Percentiles rank a stretch among this genome's conserved stretches.
Evolutionary conservation across 2,113 vertebrate genomes (phyloP).

Genomic region (Dunckerocampus dactyliophorus): DNA sequence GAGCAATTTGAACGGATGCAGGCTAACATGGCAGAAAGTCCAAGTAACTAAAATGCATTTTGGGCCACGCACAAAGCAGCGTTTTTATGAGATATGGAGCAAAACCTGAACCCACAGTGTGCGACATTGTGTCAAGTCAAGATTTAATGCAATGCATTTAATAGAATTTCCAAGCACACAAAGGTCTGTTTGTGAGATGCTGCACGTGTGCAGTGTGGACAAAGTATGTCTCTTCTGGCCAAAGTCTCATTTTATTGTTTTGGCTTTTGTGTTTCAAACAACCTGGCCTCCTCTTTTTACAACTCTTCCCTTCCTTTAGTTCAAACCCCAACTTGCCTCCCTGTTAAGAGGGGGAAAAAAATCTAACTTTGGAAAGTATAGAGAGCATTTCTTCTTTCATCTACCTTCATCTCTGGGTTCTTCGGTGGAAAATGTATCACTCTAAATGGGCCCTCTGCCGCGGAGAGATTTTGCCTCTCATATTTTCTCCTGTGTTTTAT

Average conservation of each 20-base stretch:
- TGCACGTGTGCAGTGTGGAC: background rate
- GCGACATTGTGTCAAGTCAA: slow-evolving; percentile 21
- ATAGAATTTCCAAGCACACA: background rate
- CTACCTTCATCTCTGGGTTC: slow-evolving; percentile 55
- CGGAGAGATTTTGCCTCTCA: slow-evolving; percentile 52
- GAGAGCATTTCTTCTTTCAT: slow-evolving; percentile 51
- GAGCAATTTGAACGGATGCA: slow-evolving; percentile 31
- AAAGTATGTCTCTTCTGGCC: slow-evolving; percentile 44
- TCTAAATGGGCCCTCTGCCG: slow-evolving; percentile 61
- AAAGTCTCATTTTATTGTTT: slow-evolving; percentile 53
- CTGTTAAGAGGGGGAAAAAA: slow-evolving; percentile 36
- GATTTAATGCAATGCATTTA: slow-evolving; percentile 12
- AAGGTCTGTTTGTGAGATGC: slow-evolving; percentile 6
- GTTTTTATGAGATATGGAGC: slow-evolving; percentile 28
- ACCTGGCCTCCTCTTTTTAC: slow-evolving; percentile 49
- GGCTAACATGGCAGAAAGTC: slow-evolving; percentile 25
- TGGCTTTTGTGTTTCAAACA: slow-evolving; percentile 65
- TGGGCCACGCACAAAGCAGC: slow-evolving; percentile 41
- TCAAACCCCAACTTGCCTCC: slow-evolving; percentile 45
- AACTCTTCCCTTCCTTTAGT: slow-evolving; percentile 33
- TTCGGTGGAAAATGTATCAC: slow-evolving; percentile 42
- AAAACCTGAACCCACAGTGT: slow-evolving; percentile 14
- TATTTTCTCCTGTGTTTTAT: slow-evolving; percentile 48
- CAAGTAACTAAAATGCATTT: slow-evolving; percentile 45
- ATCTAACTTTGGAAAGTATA: slow-evolving; percentile 66